phyloP scores from a whole-genome alignment of 2,888 invertebrate genomes.

The Zaprionus lineosus region DNA sequence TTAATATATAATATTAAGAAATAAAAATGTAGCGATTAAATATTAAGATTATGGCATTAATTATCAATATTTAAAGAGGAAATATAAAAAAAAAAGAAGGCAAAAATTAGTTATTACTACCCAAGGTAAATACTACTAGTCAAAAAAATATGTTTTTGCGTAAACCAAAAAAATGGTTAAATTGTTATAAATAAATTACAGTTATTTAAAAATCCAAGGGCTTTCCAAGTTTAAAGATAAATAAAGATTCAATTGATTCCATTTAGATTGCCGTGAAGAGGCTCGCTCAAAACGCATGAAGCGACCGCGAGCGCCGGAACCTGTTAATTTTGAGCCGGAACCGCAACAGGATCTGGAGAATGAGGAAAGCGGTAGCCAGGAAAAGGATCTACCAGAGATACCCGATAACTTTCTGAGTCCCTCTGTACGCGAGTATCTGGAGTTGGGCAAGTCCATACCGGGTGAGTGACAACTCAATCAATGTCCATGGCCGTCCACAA shows the following conservation, averaged over 20 bases:
- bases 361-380: slow-evolving; percentile 81
- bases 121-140: too few species aligned
- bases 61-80: too few species aligned
- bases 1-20: too few species aligned
- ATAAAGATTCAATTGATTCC: slow-evolving; percentile 5
- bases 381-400: slow-evolving; percentile 83
- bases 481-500: slow-evolving; percentile 14
- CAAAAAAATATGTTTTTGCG: too few species aligned
- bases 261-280: slow-evolving; percentile 84
- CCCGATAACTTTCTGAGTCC: slow-evolving; percentile 92
- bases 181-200: too few species aligned
- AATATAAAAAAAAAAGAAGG: too few species aligned
- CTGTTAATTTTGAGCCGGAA: slow-evolving; percentile 82
- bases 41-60: too few species aligned
- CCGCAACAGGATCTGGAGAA: slow-evolving; percentile 83
- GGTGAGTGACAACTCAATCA: slow-evolving; percentile 84
- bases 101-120: too few species aligned
- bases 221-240: slow-evolving; percentile 11
- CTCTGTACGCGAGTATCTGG: slow-evolving; percentile 92
- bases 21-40: too few species aligned
- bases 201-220: too few species aligned
- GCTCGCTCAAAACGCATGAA: slow-evolving; percentile 85
- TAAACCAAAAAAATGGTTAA: too few species aligned
- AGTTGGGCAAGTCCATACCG: slow-evolving; percentile 94
- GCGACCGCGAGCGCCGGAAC: slow-evolving; percentile 85